Base-by-base conservation (phyloP, 2,888 invertebrate species). In the Caenorhabditis sinica region DNA sequence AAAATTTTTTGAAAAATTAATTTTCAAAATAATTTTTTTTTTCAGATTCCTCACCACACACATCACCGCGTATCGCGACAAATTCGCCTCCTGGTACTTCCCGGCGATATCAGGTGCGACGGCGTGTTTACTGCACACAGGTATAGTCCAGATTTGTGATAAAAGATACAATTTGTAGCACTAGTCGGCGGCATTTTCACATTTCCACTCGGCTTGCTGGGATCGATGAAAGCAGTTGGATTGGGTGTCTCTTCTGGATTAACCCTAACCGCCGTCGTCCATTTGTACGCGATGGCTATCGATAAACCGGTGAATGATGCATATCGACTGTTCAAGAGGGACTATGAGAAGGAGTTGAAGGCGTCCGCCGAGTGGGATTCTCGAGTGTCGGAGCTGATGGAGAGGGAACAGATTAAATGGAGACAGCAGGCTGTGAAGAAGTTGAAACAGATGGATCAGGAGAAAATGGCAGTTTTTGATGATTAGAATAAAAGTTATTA, bases 101-200 rank as follows among this genome's bases (percentile, higher is more conserved):
- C 90, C 90, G 36, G 87, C 87, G 36, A 82, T 88, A 71, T 89
- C 90, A 90, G 90, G 90, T 90, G 87, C 85, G 87, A 82, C 87
- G 60, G 82, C 88, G 25, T 73, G 72, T 68, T 75, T 81, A 23
- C 83, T 88, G 30, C 88, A 88, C 79, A 76, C 88, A 88, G 87
- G 87, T 87, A 86, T 30, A 51, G 28, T 2, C 0, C 17, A 11
- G 40, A 60, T 25, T 33, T 25, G 23, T 43, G 63, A 28, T 68
- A 23, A 45, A 36, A 23, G n/a, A 71, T 65, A 23, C 68, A 51
- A 53, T 80, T 87, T 90, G 73, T 85, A 90, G 90, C 90, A 58
- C 17, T 81, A 88, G 90, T 90, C 53, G 88, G 89, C 28, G 88
- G 88, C 9, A 77, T 89, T 0, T 90, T 90, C 79, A 79, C 89